Percentiles rank a stretch among this genome's conserved stretches.
phyloP scores from a whole-genome alignment of 2,888 invertebrate genomes.

The Hydraecia micacea region DNA sequence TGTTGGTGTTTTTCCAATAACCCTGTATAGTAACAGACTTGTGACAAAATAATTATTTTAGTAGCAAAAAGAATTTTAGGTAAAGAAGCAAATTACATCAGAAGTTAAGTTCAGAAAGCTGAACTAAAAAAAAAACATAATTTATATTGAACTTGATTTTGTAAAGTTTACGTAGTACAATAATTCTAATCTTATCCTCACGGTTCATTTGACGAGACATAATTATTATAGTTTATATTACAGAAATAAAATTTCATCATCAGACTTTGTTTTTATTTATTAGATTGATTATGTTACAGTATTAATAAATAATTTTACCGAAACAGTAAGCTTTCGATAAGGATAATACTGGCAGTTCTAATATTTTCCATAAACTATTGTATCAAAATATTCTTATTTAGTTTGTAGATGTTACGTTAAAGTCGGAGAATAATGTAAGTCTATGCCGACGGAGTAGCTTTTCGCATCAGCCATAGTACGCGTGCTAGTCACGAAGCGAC shows the following conservation, averaged over 20 bases:
- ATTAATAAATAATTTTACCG: no score
- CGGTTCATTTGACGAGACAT: neutral
- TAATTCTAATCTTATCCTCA: neutral
- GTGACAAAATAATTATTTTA: no score
- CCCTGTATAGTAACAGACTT: no score
- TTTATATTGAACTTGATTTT: no score
- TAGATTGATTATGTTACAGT: neutral
- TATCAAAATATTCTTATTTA: neutral
- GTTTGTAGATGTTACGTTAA: neutral
- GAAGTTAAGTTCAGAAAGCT: no score
- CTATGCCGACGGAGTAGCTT: slow-evolving; percentile 31
- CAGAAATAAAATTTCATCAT: slow-evolving; percentile 12
- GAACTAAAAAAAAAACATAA: no score
- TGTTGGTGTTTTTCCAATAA: no score
- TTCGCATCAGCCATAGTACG: slow-evolving; percentile 33
- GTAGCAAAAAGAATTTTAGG: no score
- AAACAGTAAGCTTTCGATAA: neutral
- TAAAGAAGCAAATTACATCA: no score
- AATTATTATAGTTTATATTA: neutral
- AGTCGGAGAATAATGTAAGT: slow-evolving; percentile 13
- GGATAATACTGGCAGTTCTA: neutral
- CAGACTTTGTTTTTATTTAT: neutral
- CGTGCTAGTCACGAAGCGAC: slow-evolving; percentile 38
- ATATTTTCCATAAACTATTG: neutral
- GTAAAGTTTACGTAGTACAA: neutral